Percentiles rank a stretch among this genome's conserved stretches.
Conservation (phyloP, 2,113 vertebrate species). For the Tapirus terrestris region DNA sequence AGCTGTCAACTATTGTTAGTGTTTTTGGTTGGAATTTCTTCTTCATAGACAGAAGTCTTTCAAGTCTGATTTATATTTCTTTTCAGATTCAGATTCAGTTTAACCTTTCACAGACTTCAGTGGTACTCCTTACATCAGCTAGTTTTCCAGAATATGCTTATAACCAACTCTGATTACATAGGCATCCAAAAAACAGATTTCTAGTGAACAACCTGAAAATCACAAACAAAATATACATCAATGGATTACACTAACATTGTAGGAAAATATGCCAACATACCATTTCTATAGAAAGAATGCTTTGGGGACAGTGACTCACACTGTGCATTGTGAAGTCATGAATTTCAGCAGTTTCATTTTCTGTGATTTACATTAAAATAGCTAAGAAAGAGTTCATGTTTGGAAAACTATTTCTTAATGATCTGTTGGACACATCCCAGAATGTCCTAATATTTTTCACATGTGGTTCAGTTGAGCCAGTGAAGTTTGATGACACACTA, state of each 20-base stretch:
- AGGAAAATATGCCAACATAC: conserved; percentile 74
- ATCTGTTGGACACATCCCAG: conserved; percentile 38
- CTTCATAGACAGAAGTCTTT: conserved; percentile 66
- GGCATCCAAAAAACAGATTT: conserved; percentile 77
- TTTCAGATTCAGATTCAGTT: conserved; percentile 67
- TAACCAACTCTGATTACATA: conserved; percentile 69
- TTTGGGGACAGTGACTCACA: conserved; percentile 48
- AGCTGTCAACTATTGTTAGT: conserved; percentile 52
- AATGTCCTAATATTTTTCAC: conserved; percentile 41
- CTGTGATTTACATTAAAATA: conserved; percentile 59
- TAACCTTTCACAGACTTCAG: conserved; percentile 71
- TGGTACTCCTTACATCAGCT: conserved; percentile 45
- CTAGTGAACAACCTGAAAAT: conserved; percentile 81
- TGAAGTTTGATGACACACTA: conserved; percentile 5
- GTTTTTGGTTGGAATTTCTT: conserved; percentile 36
- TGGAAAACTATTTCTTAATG: conserved; percentile 51
- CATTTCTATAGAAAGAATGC: conserved; percentile 75
- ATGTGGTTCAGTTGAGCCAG: not conserved
- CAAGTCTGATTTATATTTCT: conserved; percentile 64
- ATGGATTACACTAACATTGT: conserved; percentile 54
- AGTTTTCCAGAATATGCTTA: conserved; percentile 75
- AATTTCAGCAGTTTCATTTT: conserved; percentile 52
- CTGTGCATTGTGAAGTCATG: conserved; percentile 44
- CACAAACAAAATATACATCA: conserved; percentile 84
- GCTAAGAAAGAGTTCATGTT: conserved; percentile 18